Evolutionary conservation across 2,113 vertebrate species (phyloP), one percentile per base, ranked within the genome.

Genomic region (Anguilla rostrata): DNA sequence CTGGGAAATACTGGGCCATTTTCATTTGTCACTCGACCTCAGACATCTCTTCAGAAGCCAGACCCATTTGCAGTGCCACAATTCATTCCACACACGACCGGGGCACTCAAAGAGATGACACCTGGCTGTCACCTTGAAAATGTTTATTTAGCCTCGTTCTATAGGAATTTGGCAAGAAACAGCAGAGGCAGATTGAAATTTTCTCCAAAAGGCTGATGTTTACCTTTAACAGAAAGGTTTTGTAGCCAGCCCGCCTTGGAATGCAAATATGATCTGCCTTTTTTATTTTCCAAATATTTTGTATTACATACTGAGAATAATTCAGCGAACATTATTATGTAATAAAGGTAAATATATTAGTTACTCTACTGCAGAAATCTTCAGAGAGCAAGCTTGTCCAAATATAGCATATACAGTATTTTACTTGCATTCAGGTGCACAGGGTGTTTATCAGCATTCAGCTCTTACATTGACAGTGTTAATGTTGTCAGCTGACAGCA

Each of bases 71-170:
- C 86, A 82, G 43, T 86, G 88, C 18, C 40, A 86, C 87, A 83
- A 89, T 94, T 93, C 90, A 93, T 93, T 91, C 85, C 85, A 82
- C 87, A 88, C 91, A 88, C 82, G 88, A 83, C 89, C 43, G 39
- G 46, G 78, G 81, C 89, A 86, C 88, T 92, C 87, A 83, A 89
- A 87, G 81, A 71, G 88, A 89, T 90, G 92, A 89, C 83, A 92
- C 88, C 90, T 90, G 87, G 91, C 83, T 95, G 94, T 94, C 93
- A 92, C 93, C 92, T 93, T 92, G 84, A 93, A 94, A 93, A 86
- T 92, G 92, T 93, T 94, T 94, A 94, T 95, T 92, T 93, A 92
- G 93, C 89, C 90, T 90, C 89, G 89, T 88, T 90, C 85, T 8
- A 34, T 57, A 63, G 88, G 89, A 89, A 84, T 88, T 89, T 86